Base-by-base conservation (phyloP, 2,113 vertebrate genomes). In the Microtus oregoni region DNA sequence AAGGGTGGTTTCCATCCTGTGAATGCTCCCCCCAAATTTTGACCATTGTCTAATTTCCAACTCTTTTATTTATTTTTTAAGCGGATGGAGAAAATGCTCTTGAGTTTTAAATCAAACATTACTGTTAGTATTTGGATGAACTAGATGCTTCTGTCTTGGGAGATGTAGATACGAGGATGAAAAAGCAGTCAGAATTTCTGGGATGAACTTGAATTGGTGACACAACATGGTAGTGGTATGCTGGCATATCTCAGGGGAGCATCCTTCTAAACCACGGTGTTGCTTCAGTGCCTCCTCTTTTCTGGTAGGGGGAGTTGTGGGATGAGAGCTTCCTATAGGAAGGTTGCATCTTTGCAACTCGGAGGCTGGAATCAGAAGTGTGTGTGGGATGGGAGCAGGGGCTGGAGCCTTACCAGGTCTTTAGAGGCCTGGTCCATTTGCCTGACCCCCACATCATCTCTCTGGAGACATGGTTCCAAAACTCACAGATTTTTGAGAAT, bases 171-270 rank as follows among this genome's bases (percentile, higher is more conserved):
- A 67, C 1, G 14, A 72, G 15, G 72, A 5, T 91, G 92, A 55
- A 86, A 86, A 86, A 63, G 5, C 20, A 41, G 7, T 68, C 67
- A 44, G n/a, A 38, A 5, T 44, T 12, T 93, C 20, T 15, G 35
- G 35, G 63, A 38, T 73, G 52, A 67, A 28, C 24, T 86, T 35
- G 32, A 5, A 86, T 65, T 52, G 72, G 76, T 75, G 78, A 35
- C 12, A 35, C 73, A 7, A 14, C 1, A 1, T 10, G 6, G n/a
- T 30, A 35, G 44, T 32, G 2, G 50, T 28, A 17, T 85, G 52
- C 24, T 61, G 1, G n/a, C 52, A 44, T n/a, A 10, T 38, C 4
- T 3, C 0, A 0, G 26, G 32, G 0, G 1, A 3, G 0, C 41
- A 47, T 41, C 28, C 24, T 76, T 82, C 68, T 4, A 32, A 13